Percentiles rank a stretch among this genome's conserved stretches.
phyloP scores from a whole-genome alignment of 1,140 invertebrate genomes.

The Gryon sp. region DNA sequence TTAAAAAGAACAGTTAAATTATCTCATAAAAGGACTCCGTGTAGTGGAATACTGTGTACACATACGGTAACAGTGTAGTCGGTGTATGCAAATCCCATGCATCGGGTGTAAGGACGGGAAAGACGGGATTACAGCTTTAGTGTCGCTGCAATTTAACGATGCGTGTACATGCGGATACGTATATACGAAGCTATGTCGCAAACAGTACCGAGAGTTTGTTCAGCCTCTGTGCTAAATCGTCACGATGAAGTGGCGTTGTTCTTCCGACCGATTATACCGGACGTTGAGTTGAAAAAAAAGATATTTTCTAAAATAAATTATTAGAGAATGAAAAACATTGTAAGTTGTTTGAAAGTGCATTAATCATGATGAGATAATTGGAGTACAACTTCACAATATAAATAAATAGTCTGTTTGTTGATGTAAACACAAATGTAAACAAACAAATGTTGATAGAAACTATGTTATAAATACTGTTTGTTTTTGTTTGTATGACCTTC shows the following conservation, averaged over 20 bases:
- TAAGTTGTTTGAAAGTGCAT: too few species aligned
- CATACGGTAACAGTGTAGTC: slow-evolving; percentile 55
- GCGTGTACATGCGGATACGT: slow-evolving; percentile 64
- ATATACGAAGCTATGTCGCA: slow-evolving; percentile 67
- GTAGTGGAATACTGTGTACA: slow-evolving; percentile 51
- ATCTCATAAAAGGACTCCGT: slow-evolving; percentile 43
- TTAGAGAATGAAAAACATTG: too few species aligned
- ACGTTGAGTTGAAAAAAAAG: too few species aligned
- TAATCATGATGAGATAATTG: too few species aligned
- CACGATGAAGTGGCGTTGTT: slow-evolving; percentile 62
- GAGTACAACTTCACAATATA: too few species aligned
- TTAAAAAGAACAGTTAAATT: slow-evolving; percentile 53
- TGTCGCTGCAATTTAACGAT: slow-evolving; percentile 62
- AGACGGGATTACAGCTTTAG: slow-evolving; percentile 31
- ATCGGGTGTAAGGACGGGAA: slow-evolving; percentile 17
- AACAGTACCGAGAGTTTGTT: slow-evolving; percentile 75
- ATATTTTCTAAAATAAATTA: too few species aligned
- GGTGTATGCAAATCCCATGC: slow-evolving; percentile 58
- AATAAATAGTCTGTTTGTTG: too few species aligned
- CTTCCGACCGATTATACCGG: slow-evolving; percentile 22
- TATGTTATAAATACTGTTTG: too few species aligned
- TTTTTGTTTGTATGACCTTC: too few species aligned
- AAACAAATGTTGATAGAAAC: too few species aligned
- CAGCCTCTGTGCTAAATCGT: slow-evolving; percentile 68
- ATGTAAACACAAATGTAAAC: too few species aligned